phyloP scores from a whole-genome alignment of 1,140 invertebrate species.

The Kradibia gibbosae region DNA sequence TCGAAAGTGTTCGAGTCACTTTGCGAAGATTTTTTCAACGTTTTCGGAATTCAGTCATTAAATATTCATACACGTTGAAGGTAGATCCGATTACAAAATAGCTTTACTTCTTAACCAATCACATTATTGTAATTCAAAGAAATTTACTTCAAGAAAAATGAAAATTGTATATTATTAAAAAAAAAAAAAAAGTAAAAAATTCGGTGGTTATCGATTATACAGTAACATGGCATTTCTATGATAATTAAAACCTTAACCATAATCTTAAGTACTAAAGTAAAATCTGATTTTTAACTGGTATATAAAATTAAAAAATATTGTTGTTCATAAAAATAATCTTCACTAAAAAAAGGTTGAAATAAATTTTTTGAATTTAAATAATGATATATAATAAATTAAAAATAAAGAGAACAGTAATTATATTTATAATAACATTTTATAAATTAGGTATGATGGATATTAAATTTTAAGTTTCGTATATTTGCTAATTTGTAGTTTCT shows the following conservation, averaged over 20 bases:
- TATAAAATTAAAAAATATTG: too few relatives aligned
- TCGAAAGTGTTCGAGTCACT: constrained; percentile 12
- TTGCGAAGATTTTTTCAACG: neutral
- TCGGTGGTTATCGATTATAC: constrained; percentile 40
- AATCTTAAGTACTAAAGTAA: constrained; percentile 35
- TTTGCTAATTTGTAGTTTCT: neutral
- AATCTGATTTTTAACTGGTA: too few relatives aligned
- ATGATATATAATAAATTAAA: too few relatives aligned
- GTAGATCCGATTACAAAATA: neutral
- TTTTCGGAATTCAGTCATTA: constrained; percentile 36
- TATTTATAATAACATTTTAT: too few relatives aligned
- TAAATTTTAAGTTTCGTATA: neutral
- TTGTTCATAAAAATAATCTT: too few relatives aligned
- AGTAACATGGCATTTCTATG: constrained; percentile 46
- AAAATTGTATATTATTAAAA: constrained; percentile 4
- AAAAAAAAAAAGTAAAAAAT: constrained; percentile 12
- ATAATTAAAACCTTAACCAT: constrained; percentile 38
- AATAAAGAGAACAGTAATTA: too few relatives aligned
- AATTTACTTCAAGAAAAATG: constrained; percentile 2
- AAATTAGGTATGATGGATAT: neutral
- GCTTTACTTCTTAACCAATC: constrained; percentile 25
- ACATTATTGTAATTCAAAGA: constrained; percentile 22
- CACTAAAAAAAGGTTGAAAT: too few relatives aligned
- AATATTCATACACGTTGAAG: constrained; percentile 7
- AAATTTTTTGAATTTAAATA: too few relatives aligned